A percentile compares a stretch with the other conserved stretches of the same genome.
Evolutionary conservation across 2,113 vertebrate genomes (phyloP).

Genomic region (pig (Sus scrofa)): DNA sequence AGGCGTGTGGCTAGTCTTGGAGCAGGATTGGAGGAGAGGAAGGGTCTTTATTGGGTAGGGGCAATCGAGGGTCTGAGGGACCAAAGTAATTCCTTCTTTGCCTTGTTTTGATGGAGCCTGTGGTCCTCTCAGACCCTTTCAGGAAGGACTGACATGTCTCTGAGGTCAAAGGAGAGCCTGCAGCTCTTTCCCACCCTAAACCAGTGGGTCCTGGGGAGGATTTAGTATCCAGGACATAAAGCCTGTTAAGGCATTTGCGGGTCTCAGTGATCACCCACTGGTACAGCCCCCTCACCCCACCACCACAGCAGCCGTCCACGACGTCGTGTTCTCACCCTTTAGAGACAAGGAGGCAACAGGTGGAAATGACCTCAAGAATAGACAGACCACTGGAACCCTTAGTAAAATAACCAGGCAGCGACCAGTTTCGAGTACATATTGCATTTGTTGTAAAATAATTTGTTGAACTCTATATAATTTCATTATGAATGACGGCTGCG

Average conservation of each 20-base stretch:
- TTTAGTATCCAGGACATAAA: not conserved
- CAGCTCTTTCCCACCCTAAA: not conserved
- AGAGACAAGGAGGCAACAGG: not conserved
- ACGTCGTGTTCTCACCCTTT: rapidly evolving
- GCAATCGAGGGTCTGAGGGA: not conserved
- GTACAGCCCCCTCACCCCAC: no score
- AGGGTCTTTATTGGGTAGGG: not conserved
- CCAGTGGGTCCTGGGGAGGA: not conserved
- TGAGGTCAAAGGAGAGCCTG: not conserved
- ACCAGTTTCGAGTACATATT: not conserved
- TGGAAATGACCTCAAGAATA: rapidly evolving
- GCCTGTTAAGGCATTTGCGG: not conserved
- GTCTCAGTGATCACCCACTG: rapidly evolving
- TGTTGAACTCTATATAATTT: not conserved
- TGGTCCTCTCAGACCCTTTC: no score
- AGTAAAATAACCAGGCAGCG: not conserved
- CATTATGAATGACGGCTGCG: not conserved
- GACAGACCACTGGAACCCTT: not conserved
- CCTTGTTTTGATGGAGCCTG: not conserved
- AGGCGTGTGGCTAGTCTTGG: not conserved
- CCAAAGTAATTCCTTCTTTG: not conserved
- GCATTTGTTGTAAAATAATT: no score
- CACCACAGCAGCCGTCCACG: rapidly evolving
- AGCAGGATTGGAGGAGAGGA: not conserved
- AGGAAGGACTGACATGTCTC: no score